phyloP scores from a whole-genome alignment of 2,113 vertebrate genomes.

The Thymallus thymallus region DNA sequence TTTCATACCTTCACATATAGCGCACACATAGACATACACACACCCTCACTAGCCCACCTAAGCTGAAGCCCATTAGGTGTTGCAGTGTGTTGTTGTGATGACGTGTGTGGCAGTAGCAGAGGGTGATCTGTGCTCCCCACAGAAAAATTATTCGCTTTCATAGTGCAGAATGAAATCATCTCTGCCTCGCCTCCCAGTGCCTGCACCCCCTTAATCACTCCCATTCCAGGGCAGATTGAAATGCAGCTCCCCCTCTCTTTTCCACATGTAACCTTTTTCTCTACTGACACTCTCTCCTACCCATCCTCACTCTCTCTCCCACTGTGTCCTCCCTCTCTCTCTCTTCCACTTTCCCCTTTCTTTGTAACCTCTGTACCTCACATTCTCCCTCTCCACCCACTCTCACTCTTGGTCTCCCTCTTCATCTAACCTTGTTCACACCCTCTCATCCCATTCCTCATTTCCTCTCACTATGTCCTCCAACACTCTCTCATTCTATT shows the following conservation, averaged over 20 bases:
- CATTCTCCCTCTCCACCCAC: background rate
- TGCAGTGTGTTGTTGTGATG: background rate
- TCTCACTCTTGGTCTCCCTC: background rate
- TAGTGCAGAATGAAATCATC: slow-evolving; percentile 36
- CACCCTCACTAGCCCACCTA: no score
- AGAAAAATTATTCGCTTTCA: slow-evolving; percentile 46
- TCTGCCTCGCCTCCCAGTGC: slow-evolving; percentile 17
- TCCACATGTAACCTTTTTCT: background rate
- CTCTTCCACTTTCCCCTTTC: background rate
- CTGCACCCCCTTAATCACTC: slow-evolving; percentile 36
- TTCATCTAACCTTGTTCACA: no score
- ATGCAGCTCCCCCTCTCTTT: slow-evolving; percentile 13
- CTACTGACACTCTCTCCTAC: no score
- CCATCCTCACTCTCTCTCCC: no score
- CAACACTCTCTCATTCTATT: background rate
- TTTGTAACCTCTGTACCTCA: background rate
- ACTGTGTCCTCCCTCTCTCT: background rate
- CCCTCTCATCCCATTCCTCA: background rate
- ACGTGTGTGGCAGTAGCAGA: background rate
- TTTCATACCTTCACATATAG: no score
- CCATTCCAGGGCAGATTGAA: slow-evolving; percentile 28
- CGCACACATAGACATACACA: no score
- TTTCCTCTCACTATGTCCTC: slow-evolving; percentile 6
- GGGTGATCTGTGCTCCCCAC: slow-evolving; percentile 1
- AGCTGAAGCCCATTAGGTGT: background rate